A percentile compares a stretch with the other conserved stretches of the same genome.
These are phyloP conservation scores for Hestina assimilis DNA, from an alignment of 1,140 invertebrate genomes.

Conservation along the genomic window DNA sequence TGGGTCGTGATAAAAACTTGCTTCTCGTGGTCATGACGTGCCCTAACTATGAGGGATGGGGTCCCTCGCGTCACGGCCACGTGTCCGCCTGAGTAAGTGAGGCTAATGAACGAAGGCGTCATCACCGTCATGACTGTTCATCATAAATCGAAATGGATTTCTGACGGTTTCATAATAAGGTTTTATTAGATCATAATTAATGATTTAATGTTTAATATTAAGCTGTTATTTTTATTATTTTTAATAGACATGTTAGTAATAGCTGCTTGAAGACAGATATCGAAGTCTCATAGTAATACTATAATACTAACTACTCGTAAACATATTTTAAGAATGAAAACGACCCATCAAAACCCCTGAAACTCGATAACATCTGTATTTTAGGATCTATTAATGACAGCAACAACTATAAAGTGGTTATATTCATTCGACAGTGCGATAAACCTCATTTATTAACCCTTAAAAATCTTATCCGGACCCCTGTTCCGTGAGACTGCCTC, in stretches of 20 bases:
- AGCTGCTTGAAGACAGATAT: too few relatives aligned
- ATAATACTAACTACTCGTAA: too few relatives aligned
- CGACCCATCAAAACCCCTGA: background rate
- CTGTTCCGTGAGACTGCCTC: slow-evolving; percentile 62
- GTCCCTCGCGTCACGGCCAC: slow-evolving; percentile 46
- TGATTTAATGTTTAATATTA: background rate
- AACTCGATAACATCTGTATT: slow-evolving; percentile 3
- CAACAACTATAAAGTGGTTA: slow-evolving; percentile 34
- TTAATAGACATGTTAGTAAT: too few relatives aligned
- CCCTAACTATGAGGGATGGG: slow-evolving; percentile 69
- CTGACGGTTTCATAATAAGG: background rate
- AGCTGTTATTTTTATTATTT: background rate
- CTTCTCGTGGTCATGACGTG: slow-evolving; percentile 53
- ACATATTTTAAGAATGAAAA: background rate
- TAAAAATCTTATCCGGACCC: slow-evolving; percentile 61
- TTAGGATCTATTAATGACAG: slow-evolving; percentile 20
- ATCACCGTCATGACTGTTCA: background rate
- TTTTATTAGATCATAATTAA: background rate
- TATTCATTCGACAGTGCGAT: slow-evolving; percentile 49
- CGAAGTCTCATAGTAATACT: too few relatives aligned
- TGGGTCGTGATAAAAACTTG: slow-evolving; percentile 64
- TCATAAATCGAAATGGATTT: background rate
- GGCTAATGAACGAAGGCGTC: background rate
- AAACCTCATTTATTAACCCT: slow-evolving; percentile 69
- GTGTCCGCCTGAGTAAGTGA: slow-evolving; percentile 28